Evolutionary conservation across 2,888 invertebrate genomes (phyloP).

Genomic region (Drosophila paramelanica): DNA sequence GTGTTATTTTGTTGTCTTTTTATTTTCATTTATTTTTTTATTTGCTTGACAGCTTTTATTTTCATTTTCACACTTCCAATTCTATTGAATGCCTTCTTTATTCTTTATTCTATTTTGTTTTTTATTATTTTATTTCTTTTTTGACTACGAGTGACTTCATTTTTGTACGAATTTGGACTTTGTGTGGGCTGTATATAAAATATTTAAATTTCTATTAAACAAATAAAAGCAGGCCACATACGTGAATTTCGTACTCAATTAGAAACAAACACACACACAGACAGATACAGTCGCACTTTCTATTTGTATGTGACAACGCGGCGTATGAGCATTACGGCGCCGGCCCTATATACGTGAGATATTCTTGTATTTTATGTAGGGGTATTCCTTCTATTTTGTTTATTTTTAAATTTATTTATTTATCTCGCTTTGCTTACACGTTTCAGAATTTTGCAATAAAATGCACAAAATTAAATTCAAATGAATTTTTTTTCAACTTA

Average conservation of each 20-base stretch:
- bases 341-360: slow-evolving; percentile 31
- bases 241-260: slow-evolving; percentile 52
- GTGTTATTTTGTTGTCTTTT: slow-evolving; percentile 13
- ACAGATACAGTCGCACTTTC: slow-evolving; percentile 55
- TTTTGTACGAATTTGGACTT: slow-evolving; percentile 43
- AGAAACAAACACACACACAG: slow-evolving; percentile 19
- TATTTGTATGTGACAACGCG: slow-evolving; percentile 54
- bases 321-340: slow-evolving; percentile 55
- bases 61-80: slow-evolving; percentile 50
- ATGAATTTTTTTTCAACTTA: slow-evolving; percentile 27
- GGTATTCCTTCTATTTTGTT: slow-evolving; percentile 10
- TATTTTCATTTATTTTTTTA: slow-evolving; percentile 16
- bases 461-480: slow-evolving; percentile 19
- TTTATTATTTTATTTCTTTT: slow-evolving; percentile 15
- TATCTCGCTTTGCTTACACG: slow-evolving; percentile 42
- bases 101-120: slow-evolving; percentile 21
- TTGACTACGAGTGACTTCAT: slow-evolving; percentile 52
- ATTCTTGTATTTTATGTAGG: slow-evolving; percentile 7
- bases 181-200: slow-evolving; percentile 39
- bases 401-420: slow-evolving; percentile 6
- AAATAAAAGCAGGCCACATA: slow-evolving; percentile 70
- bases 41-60: slow-evolving; percentile 32
- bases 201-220: slow-evolving; percentile 72
- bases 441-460: slow-evolving; percentile 29
- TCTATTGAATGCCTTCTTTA: slow-evolving; percentile 3